Conservation (phyloP, 2,113 vertebrate genomes). For the Garra rufa region DNA sequence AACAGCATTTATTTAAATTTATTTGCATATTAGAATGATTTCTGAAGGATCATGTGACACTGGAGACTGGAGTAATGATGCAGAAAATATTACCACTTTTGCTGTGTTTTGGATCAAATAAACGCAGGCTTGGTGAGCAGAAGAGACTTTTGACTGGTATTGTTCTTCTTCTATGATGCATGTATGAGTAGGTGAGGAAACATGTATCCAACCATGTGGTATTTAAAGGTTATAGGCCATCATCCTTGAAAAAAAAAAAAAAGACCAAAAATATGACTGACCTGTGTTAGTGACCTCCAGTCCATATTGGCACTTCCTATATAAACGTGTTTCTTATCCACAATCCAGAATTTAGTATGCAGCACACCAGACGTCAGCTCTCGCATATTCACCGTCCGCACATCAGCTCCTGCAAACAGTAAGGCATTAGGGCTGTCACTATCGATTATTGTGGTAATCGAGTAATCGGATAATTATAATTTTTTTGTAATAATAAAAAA, state of each 20-base stretch:
- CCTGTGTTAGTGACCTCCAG: constrained; percentile 95
- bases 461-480: no score
- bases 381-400: constrained; percentile 82
- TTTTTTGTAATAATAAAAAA: no score
- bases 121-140: no score
- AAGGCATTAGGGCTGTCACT: no score
- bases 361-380: constrained; percentile 85
- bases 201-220: not conserved
- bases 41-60: no score
- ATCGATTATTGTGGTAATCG: no score
- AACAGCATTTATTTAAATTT: not conserved
- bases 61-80: no score
- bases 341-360: constrained; percentile 95
- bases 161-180: no score
- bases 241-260: not conserved
- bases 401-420: constrained; percentile 77
- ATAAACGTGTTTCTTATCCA: constrained; percentile 89
- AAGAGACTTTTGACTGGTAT: no score
- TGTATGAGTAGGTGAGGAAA: not conserved
- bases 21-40: no score
- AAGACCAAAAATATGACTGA: constrained; percentile 51
- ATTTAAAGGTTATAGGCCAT: not conserved
- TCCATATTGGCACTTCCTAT: constrained; percentile 97
- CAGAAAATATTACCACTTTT: no score
- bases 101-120: no score